A percentile compares a stretch with the other conserved stretches of the same genome.
These are phyloP conservation scores for Australoheros scitulus DNA, from an alignment of 2,113 vertebrate species.

Conservation along the genomic window DNA sequence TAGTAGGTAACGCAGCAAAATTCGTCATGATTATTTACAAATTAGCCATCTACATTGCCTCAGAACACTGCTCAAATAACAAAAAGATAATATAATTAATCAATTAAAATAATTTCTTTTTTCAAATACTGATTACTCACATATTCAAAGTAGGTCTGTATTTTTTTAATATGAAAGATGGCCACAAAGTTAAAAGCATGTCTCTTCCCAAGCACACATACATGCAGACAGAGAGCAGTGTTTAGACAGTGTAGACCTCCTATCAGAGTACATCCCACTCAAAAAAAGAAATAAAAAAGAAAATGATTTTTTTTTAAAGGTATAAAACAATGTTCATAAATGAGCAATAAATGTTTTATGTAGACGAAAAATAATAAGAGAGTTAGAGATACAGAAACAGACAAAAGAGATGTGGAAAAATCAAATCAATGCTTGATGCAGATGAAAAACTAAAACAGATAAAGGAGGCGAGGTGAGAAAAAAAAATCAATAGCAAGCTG, in stretches of 20 bases:
- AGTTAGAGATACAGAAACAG: neutral
- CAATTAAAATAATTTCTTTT: neutral
- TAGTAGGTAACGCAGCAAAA: slow-evolving; percentile 5
- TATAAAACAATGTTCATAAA: slow-evolving; percentile 39
- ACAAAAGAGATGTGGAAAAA: slow-evolving; percentile 32
- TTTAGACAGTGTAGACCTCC: slow-evolving; percentile 42
- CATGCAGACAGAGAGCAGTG: slow-evolving; percentile 46
- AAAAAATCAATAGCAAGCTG: slow-evolving; percentile 64
- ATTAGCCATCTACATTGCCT: slow-evolving; percentile 32
- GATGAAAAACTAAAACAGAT: slow-evolving; percentile 40
- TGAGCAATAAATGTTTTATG: slow-evolving; percentile 53
- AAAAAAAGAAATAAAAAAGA: slow-evolving; percentile 14
- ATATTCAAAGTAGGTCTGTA: neutral
- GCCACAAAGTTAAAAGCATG: slow-evolving; percentile 75
- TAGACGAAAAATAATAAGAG: slow-evolving; percentile 23
- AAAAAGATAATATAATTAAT: neutral
- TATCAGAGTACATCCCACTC: slow-evolving; percentile 43
- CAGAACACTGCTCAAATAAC: slow-evolving; percentile 19
- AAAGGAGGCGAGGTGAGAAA: slow-evolving; percentile 30
- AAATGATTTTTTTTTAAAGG: slow-evolving; percentile 25
- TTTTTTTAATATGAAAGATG: slow-evolving; percentile 22
- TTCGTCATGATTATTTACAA: neutral
- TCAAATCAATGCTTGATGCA: slow-evolving; percentile 54
- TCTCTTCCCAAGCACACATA: slow-evolving; percentile 62
- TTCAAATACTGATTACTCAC: neutral